These are phyloP conservation scores for Drosophila falleni DNA, from an alignment of 2,888 invertebrate genomes.

Conservation along the genomic window DNA sequence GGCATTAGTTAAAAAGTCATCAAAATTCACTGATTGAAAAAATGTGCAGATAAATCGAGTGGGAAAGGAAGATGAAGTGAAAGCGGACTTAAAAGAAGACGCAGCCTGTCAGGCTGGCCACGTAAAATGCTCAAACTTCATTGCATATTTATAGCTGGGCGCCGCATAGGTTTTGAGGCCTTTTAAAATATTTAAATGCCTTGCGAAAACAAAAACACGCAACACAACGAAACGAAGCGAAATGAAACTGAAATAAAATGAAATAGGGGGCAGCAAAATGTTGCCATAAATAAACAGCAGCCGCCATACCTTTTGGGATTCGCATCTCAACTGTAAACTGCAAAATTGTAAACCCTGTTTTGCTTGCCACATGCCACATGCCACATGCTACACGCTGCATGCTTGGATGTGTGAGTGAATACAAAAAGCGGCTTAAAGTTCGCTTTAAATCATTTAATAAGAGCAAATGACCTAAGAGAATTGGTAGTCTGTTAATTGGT, in stretches of 20 bases:
- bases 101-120: constrained; percentile 25
- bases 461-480: constrained; percentile 29
- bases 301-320: constrained; percentile 45
- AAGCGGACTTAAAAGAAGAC: neutral
- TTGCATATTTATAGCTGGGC: constrained; percentile 73
- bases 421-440: constrained; percentile 18
- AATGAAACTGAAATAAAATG: neutral
- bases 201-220: constrained; percentile 55
- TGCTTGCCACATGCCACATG: constrained; percentile 6
- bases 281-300: constrained; percentile 72
- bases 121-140: constrained; percentile 53
- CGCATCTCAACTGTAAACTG: constrained; percentile 12
- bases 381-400: constrained; percentile 1
- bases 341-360: constrained; percentile 20
- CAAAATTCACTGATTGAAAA: constrained; percentile 74
- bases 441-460: constrained; percentile 44
- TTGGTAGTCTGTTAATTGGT: constrained; percentile 15
- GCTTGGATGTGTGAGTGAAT: neutral
- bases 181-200: constrained; percentile 77
- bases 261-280: constrained; percentile 26
- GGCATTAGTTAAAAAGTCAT: constrained; percentile 75
- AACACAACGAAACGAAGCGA: constrained; percentile 27
- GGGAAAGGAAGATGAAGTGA: neutral
- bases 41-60: constrained; percentile 15
- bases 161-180: constrained; percentile 57